Percentiles rank a stretch among this genome's conserved stretches.
phyloP scores from a whole-genome alignment of 2,888 invertebrate genomes.

The Nymphalis c-album region DNA sequence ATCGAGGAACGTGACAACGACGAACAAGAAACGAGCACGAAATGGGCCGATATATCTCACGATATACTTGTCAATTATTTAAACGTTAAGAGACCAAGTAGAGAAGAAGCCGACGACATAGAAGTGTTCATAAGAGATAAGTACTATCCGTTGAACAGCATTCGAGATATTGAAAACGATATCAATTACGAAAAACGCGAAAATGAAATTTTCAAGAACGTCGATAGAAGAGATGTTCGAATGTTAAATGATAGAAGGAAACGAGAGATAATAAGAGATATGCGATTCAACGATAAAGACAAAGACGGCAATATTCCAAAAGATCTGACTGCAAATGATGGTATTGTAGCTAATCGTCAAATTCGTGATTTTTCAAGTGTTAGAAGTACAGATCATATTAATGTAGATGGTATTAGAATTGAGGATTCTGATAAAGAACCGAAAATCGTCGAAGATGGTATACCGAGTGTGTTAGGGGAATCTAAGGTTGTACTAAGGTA shows the following conservation, averaged over 20 bases:
- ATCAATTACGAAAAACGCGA: background rate
- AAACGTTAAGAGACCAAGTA: constrained; percentile 48
- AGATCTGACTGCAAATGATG: constrained; percentile 30
- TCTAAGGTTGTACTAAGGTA: constrained; percentile 79
- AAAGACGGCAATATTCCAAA: constrained; percentile 20
- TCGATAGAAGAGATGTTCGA: constrained; percentile 14
- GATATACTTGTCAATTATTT: constrained; percentile 69
- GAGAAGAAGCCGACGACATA: constrained; percentile 55
- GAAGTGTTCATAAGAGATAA: constrained; percentile 54
- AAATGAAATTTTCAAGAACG: constrained; percentile 12
- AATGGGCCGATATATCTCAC: constrained; percentile 63
- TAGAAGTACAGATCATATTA: constrained; percentile 43
- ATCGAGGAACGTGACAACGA: constrained; percentile 12
- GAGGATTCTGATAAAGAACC: constrained; percentile 82
- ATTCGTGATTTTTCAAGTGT: constrained; percentile 49
- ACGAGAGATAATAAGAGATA: constrained; percentile 39
- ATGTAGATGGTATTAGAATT: constrained; percentile 80
- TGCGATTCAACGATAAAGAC: constrained; percentile 16
- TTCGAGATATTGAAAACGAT: constrained; percentile 31
- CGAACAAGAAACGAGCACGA: constrained; percentile 36
- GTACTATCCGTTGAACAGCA: constrained; percentile 53
- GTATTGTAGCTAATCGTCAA: constrained; percentile 33
- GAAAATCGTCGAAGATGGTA: constrained; percentile 78
- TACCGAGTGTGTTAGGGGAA: constrained; percentile 85
- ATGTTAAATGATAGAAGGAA: constrained; percentile 30